Evolutionary conservation across 92 coral and sea anemone species (phyloP), one percentile per base, ranked within the genome.

Genomic region (Micromussa lordhowensis): DNA sequence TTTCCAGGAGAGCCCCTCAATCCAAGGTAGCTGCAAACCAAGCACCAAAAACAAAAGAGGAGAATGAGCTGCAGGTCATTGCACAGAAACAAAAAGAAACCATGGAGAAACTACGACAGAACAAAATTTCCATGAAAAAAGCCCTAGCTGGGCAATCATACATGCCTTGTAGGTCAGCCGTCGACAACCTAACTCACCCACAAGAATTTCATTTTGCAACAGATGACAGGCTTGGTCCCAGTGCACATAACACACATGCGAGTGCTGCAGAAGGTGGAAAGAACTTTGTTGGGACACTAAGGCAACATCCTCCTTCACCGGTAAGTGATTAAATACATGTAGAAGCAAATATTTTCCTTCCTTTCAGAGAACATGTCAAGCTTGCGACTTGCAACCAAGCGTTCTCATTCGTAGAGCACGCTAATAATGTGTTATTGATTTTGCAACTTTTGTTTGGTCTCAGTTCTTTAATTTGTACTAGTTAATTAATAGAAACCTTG

Each of bases 291-390:
- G 94, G 94, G 21, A 91, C 95, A 21, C 85, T 98, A 49, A 91
- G 99, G 55, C 96, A 98, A 31, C 99, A 98, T 77, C 98, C 99
- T 22, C 92, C 91, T 29, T 98, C 99, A 76, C 98, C 98, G 5
- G 99, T 98, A 86, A 96, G 98, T 81, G 16, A 61, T 57, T 26
- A 61, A 61, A 21, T 61, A 22, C 2, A 18, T 54, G 59, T 15
- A 54, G 59, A 7, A 54, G 4, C 14, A 14, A 54, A 54, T 1
- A 54, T 54, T 54, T 54, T 54, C 21, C 8, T 54, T 54, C 21
- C 48, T 40, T 40, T 4, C 48, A 40, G 48, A 40, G 48, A 40
- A 40, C 48, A 40, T 5, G 7, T 40, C 48, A 40, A 40, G 48
- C 48, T 40, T 40, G 48, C 4, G 7, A 40, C 48, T 40, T 40